Evolutionary conservation across 2,113 vertebrate genomes (phyloP).

Genomic region (Sardina pilchardus): DNA sequence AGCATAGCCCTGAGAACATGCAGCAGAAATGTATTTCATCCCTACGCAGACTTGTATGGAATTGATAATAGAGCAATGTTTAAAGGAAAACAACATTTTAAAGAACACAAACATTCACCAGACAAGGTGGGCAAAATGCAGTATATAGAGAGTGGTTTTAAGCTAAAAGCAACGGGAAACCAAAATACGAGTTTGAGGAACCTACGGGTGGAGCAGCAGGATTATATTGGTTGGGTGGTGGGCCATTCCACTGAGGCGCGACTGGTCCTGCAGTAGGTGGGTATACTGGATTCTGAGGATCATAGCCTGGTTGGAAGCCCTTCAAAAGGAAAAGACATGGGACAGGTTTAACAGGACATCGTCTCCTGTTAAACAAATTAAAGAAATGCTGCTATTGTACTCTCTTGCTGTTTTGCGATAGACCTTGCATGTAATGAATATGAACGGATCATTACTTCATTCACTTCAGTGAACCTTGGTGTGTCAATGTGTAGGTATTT

Average conservation of each 20-base stretch:
- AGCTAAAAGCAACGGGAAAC: not conserved
- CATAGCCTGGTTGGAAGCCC: conserved; percentile 50
- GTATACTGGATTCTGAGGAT: conserved; percentile 47
- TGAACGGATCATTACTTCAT: no score
- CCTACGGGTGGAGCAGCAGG: conserved; percentile 55
- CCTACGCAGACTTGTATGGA: not conserved
- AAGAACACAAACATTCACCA: no score
- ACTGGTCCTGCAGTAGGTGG: conserved; percentile 41
- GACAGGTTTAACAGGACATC: not conserved
- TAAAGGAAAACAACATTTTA: not conserved
- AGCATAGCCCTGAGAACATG: conserved; percentile 54
- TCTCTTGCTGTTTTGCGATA: no score
- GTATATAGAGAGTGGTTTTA: not conserved
- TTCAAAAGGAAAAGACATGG: conserved; percentile 23
- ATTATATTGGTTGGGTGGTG: conserved; percentile 37
- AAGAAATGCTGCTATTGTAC: not conserved
- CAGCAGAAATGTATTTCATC: not conserved
- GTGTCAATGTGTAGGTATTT: not conserved
- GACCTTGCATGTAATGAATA: no score
- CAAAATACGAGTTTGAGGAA: not conserved
- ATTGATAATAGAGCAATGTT: no score
- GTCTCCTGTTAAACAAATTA: not conserved
- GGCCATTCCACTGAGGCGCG: conserved; percentile 50
- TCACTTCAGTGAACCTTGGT: no score
- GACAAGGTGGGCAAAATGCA: no score